Conservation (phyloP, 2,113 vertebrate species). For the Gambusia affinis region DNA sequence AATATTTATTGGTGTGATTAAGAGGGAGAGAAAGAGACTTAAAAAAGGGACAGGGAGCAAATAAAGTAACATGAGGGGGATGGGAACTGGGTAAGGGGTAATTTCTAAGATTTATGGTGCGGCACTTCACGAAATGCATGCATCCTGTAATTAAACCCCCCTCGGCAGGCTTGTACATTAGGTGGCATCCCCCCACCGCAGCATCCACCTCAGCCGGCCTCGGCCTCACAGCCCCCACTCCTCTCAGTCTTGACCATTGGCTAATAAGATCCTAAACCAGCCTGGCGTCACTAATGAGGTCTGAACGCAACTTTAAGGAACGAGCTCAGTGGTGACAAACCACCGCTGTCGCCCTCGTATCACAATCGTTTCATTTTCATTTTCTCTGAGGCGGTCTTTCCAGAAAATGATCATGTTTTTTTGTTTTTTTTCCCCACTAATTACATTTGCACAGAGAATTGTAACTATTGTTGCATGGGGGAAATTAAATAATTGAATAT, state of each 20-base stretch:
- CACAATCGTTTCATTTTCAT: slow-evolving; percentile 32
- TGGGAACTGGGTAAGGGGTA: slow-evolving; percentile 46
- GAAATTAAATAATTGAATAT: not conserved
- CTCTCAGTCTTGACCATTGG: slow-evolving; percentile 2
- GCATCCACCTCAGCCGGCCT: slow-evolving; percentile 26
- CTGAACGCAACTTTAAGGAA: slow-evolving; percentile 59
- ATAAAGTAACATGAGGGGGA: slow-evolving; percentile 48
- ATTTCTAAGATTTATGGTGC: slow-evolving; percentile 81
- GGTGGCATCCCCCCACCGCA: slow-evolving; percentile 48
- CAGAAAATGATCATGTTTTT: not conserved
- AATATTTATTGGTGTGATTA: slow-evolving; percentile 68
- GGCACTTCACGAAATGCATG: slow-evolving; percentile 77
- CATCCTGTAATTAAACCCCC: slow-evolving; percentile 84
- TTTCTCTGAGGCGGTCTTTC: not conserved
- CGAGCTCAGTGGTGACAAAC: slow-evolving; percentile 54
- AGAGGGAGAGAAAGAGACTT: not conserved
- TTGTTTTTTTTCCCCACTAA: not conserved
- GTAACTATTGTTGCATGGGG: not conserved
- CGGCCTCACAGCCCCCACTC: slow-evolving; percentile 21
- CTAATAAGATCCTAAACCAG: slow-evolving; percentile 71
- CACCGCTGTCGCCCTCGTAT: slow-evolving; percentile 16
- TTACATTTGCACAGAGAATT: not conserved
- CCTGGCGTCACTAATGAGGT: slow-evolving; percentile 73
- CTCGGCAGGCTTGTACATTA: slow-evolving; percentile 69
- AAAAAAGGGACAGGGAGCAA: slow-evolving; percentile 36